phyloP scores from a whole-genome alignment of 1,140 invertebrate species.

The Pantala flavescens region DNA sequence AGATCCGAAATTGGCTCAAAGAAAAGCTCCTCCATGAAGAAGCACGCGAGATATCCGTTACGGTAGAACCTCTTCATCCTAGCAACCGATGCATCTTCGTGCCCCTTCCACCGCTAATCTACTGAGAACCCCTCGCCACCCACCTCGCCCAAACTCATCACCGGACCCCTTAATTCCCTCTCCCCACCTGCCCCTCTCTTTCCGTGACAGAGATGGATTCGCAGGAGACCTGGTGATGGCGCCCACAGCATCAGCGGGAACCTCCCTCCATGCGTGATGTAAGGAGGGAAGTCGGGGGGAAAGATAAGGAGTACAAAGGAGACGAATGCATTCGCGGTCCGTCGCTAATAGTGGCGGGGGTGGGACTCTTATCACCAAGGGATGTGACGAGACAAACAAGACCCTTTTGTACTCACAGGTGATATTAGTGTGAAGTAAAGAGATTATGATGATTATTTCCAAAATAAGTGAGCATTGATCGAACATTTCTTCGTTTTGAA shows the following conservation, averaged over 20 bases:
- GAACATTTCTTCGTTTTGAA: no score
- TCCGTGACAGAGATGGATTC: constrained; percentile 1
- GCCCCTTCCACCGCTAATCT: neutral
- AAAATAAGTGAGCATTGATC: no score
- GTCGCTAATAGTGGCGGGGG: neutral
- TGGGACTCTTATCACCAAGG: no score
- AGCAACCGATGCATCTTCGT: neutral
- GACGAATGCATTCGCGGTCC: neutral
- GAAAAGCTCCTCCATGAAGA: no score
- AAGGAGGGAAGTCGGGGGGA: neutral
- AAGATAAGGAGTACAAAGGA: constrained; percentile 1
- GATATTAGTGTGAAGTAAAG: no score
- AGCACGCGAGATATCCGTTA: no score
- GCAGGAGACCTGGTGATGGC: neutral
- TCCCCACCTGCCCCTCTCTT: neutral
- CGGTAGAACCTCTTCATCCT: no score
- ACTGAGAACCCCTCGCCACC: neutral
- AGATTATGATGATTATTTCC: no score
- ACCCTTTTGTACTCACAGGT: no score
- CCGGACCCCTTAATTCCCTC: neutral
- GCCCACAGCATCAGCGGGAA: neutral
- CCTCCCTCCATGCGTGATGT: neutral
- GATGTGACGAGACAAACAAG: no score
- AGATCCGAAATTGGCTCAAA: no score
- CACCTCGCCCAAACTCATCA: neutral